A percentile compares a stretch with the other conserved stretches of the same genome.
Evolutionary conservation across 2,888 invertebrate genomes (phyloP).

Genomic region (Pristionchus entomophagus): DNA sequence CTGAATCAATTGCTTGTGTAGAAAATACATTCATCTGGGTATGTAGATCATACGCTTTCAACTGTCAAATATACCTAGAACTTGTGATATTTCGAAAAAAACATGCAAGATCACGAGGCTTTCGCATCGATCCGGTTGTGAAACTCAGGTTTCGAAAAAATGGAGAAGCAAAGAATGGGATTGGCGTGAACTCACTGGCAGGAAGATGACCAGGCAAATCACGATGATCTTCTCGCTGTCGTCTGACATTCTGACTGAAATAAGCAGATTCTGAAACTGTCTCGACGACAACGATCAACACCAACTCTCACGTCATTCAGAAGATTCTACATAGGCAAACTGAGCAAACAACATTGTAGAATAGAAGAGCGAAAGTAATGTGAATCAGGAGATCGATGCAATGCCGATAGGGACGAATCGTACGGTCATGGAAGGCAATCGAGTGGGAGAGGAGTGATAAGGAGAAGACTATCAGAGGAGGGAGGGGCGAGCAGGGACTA

Average conservation of each 20-base stretch:
- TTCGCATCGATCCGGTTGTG: not conserved
- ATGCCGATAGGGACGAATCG: not conserved
- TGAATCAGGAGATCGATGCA: not conserved
- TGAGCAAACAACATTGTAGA: not conserved
- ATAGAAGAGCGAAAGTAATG: not conserved
- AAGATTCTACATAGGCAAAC: too few species aligned
- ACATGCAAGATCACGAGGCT: not conserved
- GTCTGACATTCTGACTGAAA: not conserved
- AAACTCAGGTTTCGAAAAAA: not conserved
- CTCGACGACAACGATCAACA: too few species aligned
- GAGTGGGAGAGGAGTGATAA: slow-evolving; percentile 21
- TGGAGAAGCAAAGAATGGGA: not conserved
- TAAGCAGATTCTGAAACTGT: too few species aligned
- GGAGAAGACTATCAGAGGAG: not conserved
- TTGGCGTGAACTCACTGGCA: slow-evolving; percentile 14
- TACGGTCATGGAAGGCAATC: not conserved
- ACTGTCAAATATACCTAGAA: too few species aligned
- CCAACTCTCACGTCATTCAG: too few species aligned
- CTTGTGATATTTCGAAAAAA: not conserved
- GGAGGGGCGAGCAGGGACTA: slow-evolving; percentile 26
- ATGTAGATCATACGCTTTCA: too few species aligned
- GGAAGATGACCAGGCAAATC: not conserved
- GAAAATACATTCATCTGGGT: not conserved
- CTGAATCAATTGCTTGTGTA: not conserved
- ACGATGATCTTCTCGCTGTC: slow-evolving; percentile 44